Evolutionary conservation across 2,888 invertebrate genomes (phyloP).

Genomic region (Hydraecia micacea): DNA sequence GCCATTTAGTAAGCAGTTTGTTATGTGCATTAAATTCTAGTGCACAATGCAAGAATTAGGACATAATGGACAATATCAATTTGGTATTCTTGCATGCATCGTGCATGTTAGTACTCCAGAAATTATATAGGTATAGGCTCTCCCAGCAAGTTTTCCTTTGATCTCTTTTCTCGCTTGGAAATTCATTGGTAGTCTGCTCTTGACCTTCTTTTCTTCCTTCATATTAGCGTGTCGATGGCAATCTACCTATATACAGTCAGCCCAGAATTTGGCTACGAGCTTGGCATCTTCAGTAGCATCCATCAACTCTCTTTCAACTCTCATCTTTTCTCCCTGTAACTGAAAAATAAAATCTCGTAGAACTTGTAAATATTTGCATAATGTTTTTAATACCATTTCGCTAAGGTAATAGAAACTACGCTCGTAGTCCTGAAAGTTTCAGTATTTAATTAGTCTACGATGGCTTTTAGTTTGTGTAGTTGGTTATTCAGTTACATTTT

Average conservation of each 20-base stretch:
- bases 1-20: too few species aligned
- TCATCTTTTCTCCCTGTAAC: neutral
- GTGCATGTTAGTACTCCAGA: neutral
- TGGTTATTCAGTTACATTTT: neutral
- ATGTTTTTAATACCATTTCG: slow-evolving; percentile 4
- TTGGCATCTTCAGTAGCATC: too few species aligned
- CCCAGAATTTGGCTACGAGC: too few species aligned
- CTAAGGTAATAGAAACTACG: neutral
- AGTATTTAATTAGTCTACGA: neutral
- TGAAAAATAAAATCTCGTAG: neutral
- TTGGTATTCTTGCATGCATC: neutral
- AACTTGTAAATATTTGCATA: neutral
- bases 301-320: too few species aligned
- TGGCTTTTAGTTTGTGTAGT: neutral
- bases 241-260: too few species aligned
- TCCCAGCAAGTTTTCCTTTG: neutral
- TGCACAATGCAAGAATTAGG: too few species aligned
- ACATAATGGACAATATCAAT: neutral
- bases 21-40: too few species aligned
- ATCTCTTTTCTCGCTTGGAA: neutral
- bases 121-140: too few species aligned
- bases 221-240: too few species aligned
- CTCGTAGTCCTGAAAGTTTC: neutral
- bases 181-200: neutral
- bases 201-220: neutral